phyloP scores from a whole-genome alignment of 2,888 invertebrate species.

The Thymelicus sylvestris region DNA sequence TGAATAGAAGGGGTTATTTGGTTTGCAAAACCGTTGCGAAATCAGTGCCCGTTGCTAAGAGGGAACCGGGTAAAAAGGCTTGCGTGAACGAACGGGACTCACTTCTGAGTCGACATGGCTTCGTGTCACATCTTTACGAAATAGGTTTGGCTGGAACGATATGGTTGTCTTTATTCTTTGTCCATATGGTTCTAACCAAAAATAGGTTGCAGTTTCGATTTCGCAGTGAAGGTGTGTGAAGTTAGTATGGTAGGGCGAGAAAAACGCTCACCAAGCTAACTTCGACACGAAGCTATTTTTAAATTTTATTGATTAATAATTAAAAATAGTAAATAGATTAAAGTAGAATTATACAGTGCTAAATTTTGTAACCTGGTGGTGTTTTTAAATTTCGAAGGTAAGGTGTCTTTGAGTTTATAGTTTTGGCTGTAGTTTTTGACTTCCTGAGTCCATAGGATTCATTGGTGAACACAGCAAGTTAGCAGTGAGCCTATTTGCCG shows the following conservation, averaged over 20 bases:
- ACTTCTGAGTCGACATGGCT: neutral
- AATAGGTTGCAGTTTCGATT: neutral
- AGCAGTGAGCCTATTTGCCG: too few species aligned
- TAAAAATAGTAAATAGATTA: neutral
- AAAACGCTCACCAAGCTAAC: neutral
- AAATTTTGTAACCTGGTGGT: neutral
- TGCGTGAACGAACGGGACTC: neutral
- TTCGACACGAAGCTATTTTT: neutral
- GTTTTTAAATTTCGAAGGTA: too few species aligned
- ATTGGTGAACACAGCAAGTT: too few species aligned
- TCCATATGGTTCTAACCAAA: neutral
- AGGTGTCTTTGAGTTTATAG: too few species aligned
- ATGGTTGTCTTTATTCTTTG: neutral
- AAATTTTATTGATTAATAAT: neutral
- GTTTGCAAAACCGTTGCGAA: neutral
- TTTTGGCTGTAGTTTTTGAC: too few species aligned
- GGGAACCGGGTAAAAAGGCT: neutral
- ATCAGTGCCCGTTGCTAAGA: neutral
- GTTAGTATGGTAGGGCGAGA: neutral
- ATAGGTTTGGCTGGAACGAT: neutral
- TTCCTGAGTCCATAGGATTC: too few species aligned
- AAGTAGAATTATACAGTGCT: neutral
- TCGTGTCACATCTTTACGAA: neutral
- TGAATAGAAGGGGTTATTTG: neutral
- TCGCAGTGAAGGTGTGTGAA: neutral